These are phyloP conservation scores for Actinia equina DNA, from an alignment of 64 coral and sea anemone genomes.

Conservation along the genomic window DNA sequence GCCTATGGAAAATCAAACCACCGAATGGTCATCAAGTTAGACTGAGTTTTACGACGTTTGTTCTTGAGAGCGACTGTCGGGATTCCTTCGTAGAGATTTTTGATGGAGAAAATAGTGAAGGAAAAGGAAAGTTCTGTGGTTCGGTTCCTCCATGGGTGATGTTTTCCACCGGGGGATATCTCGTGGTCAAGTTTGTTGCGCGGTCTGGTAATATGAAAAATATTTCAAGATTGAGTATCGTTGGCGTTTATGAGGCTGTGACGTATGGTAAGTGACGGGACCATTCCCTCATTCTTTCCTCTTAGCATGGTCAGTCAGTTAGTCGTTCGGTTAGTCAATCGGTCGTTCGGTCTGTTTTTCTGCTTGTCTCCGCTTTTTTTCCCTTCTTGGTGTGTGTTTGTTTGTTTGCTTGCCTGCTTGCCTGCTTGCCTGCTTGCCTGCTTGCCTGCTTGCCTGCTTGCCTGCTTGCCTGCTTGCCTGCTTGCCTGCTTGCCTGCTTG, in stretches of 20 bases:
- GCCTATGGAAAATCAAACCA: background rate
- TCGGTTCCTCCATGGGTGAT: background rate
- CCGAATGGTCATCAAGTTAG: background rate
- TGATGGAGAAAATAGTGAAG: background rate
- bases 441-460: too few species aligned
- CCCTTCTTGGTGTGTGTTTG: too few species aligned
- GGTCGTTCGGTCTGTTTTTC: too few species aligned
- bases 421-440: too few species aligned
- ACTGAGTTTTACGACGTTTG: constrained; percentile 4
- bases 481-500: background rate
- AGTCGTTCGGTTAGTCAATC: too few species aligned
- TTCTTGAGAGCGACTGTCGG: background rate
- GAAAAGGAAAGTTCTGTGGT: constrained; percentile 15
- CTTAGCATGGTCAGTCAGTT: too few species aligned
- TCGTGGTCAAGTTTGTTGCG: background rate
- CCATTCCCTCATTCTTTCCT: background rate
- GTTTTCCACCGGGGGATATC: background rate
- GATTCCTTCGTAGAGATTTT: background rate
- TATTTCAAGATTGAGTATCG: background rate
- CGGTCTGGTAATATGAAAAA: background rate
- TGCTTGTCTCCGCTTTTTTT: too few species aligned
- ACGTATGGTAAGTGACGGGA: background rate
- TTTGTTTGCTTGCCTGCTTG: too few species aligned
- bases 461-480: background rate
- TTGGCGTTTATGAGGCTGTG: constrained; percentile 12